phyloP scores from a whole-genome alignment of 2,113 vertebrate genomes.

The Fukomys damarensis region DNA sequence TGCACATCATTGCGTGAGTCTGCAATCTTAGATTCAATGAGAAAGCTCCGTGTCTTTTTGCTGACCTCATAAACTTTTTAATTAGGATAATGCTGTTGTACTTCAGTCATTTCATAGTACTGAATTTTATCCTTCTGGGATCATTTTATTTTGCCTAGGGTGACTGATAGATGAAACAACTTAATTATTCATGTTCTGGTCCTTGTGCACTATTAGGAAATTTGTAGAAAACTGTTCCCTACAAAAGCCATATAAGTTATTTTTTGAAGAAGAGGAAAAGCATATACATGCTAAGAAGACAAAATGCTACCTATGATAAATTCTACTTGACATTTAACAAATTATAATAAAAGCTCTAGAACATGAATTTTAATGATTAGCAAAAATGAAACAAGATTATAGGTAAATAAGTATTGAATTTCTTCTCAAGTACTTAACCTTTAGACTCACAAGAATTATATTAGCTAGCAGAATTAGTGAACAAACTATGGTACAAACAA shows the following conservation, averaged over 20 bases:
- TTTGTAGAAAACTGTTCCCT: constrained; percentile 6
- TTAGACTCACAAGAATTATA: constrained; percentile 29
- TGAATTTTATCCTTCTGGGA: constrained; percentile 19
- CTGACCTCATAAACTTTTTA: constrained; percentile 3
- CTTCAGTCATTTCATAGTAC: constrained; percentile 41
- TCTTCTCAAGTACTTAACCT: neutral
- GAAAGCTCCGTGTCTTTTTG: neutral
- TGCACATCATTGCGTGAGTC: neutral
- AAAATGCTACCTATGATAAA: neutral
- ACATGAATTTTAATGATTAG: constrained; percentile 46
- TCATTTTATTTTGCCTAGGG: constrained; percentile 6
- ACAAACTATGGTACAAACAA: neutral
- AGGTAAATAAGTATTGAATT: constrained; percentile 23
- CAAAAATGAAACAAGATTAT: constrained; percentile 17
- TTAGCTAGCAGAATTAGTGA: constrained; percentile 6
- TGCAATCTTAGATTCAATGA: neutral
- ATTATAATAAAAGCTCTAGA: constrained; percentile 13
- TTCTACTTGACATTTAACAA: constrained; percentile 22
- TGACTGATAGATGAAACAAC: neutral
- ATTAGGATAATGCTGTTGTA: neutral
- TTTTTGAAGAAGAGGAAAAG: neutral
- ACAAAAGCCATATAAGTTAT: neutral
- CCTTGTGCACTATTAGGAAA: neutral
- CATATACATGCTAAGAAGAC: neutral
- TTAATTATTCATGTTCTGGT: neutral